A percentile compares a stretch with the other conserved stretches of the same genome.
These are phyloP conservation scores for Ginglymostoma cirratum DNA, from an alignment of 2,113 vertebrate genomes.

Conservation along the genomic window DNA sequence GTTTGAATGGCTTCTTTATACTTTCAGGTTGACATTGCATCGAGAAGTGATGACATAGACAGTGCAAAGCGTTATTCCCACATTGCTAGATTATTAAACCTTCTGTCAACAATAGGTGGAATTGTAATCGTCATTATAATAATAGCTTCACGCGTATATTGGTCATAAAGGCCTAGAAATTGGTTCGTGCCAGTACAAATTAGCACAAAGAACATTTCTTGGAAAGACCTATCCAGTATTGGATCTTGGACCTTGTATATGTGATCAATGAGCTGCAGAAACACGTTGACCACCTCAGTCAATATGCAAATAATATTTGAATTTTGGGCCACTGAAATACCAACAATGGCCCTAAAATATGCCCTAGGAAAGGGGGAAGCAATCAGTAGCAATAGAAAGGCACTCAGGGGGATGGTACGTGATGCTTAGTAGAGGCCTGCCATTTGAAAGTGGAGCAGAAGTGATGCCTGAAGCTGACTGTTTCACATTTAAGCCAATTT, in stretches of 20 bases:
- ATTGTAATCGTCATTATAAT: not conserved
- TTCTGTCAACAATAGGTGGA: not conserved
- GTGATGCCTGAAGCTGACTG: not conserved
- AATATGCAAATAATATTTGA: too few relatives aligned
- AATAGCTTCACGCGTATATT: not conserved
- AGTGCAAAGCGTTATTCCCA: not conserved
- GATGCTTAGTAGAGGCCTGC: not conserved
- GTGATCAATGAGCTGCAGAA: not conserved
- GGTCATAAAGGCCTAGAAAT: not conserved
- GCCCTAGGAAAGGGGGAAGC: too few relatives aligned
- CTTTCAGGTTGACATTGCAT: conserved; percentile 3
- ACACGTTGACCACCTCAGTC: too few relatives aligned
- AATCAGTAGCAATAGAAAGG: not conserved
- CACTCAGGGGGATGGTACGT: not conserved
- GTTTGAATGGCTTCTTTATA: not conserved
- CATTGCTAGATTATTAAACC: not conserved
- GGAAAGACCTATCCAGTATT: not conserved
- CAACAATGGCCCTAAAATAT: too few relatives aligned
- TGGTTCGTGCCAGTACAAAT: not conserved
- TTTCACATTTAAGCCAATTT: not conserved
- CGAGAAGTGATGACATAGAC: not conserved
- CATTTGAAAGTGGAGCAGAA: not conserved
- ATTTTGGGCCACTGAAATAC: not conserved
- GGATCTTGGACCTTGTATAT: not conserved
- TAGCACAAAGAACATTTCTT: too few relatives aligned